phyloP scores from a whole-genome alignment of 2,113 vertebrate genomes.

The Heterocephalus glaber region DNA sequence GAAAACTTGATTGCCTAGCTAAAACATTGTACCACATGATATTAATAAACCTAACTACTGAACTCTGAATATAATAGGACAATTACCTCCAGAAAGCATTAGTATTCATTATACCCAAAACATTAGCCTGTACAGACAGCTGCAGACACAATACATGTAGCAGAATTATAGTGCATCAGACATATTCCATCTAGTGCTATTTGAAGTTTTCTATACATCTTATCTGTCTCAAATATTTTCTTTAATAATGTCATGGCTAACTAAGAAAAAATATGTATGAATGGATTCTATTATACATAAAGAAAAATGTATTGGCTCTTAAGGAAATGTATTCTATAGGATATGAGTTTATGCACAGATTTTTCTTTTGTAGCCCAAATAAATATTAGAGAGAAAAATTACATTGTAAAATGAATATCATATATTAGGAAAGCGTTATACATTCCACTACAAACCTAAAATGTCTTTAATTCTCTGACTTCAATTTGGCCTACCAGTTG shows the following conservation, averaged over 20 bases:
- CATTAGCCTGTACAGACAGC: conserved; percentile 60
- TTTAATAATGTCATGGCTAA: neutral
- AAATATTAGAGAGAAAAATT: neutral
- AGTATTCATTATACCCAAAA: conserved; percentile 72
- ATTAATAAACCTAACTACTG: conserved; percentile 73
- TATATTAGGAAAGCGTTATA: neutral
- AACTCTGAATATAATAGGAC: conserved; percentile 67
- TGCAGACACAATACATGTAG: conserved; percentile 26
- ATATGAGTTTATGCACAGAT: neutral
- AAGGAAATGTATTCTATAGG: neutral
- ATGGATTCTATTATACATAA: neutral
- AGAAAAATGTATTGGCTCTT: conserved; percentile 16
- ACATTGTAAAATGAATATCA: neutral
- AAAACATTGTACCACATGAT: conserved; percentile 54
- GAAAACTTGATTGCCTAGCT: conserved; percentile 67
- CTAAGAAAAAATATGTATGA: neutral
- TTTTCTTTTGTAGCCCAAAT: neutral
- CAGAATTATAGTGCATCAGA: neutral
- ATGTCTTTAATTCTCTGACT: neutral
- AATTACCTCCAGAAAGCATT: conserved; percentile 68
- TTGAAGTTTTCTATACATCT: conserved; percentile 45
- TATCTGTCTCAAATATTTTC: conserved; percentile 49
- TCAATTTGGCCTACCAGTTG: neutral
- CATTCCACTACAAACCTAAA: neutral
- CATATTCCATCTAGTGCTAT: neutral